phyloP scores from a whole-genome alignment of 2,797 vertebrate species.

The Mormyrops attenuatus region DNA sequence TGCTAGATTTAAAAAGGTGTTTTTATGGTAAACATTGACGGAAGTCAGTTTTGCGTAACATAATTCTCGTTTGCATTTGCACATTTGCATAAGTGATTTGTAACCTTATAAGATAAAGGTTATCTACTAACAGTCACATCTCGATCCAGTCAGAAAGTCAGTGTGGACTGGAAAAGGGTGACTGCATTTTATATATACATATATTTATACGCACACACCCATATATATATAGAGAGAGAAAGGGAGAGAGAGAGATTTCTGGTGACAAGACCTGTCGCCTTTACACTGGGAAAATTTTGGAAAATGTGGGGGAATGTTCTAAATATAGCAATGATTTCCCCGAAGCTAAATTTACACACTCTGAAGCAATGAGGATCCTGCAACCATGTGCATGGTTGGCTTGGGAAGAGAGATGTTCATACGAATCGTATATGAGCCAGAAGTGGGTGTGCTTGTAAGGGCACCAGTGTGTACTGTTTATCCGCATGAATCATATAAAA shows the following conservation, averaged over 20 bases:
- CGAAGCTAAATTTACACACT: conserved; percentile 25
- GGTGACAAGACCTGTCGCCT: neutral
- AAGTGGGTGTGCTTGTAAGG: neutral
- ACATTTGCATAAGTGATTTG: neutral
- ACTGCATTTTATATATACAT: neutral
- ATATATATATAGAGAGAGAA: too few species aligned
- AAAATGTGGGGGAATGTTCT: conserved; percentile 15
- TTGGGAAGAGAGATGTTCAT: conserved; percentile 7
- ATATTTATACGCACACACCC: neutral
- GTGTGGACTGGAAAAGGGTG: neutral
- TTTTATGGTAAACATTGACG: neutral
- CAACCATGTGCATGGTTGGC: neutral
- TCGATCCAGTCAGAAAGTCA: neutral
- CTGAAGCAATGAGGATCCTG: conserved; percentile 20
- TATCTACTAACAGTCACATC: neutral
- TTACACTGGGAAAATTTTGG: conserved; percentile 4
- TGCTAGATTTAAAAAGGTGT: neutral
- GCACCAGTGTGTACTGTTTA: neutral
- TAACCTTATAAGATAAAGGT: neutral
- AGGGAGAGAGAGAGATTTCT: neutral
- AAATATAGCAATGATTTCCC: conserved; percentile 21
- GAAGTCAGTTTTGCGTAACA: neutral
- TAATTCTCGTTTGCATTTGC: neutral
- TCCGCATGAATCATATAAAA: neutral
- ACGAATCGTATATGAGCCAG: neutral